phyloP scores from a whole-genome alignment of 37 sponge, comb jelly and placozoan species.

The Oopsacas minuta region DNA sequence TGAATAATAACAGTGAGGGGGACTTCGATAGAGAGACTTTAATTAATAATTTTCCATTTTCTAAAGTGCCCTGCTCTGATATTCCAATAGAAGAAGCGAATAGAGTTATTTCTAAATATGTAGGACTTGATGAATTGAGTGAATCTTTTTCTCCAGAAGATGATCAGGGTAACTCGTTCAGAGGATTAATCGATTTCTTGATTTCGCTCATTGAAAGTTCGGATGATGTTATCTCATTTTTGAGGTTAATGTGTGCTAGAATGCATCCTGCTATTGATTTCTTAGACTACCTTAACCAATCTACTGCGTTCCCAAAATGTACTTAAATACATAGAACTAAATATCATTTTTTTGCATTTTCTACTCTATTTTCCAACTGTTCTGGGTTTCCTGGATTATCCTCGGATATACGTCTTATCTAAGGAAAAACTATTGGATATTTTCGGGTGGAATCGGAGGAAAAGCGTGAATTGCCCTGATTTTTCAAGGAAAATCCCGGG shows the following conservation, averaged over 20 bases:
- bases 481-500: no score
- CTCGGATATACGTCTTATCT: no score
- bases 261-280: neutral
- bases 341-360: neutral
- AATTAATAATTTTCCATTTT: neutral
- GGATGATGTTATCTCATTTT: neutral
- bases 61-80: neutral
- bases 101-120: conserved; percentile 12
- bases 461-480: no score
- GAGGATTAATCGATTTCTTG: neutral
- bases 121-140: neutral
- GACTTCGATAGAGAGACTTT: neutral
- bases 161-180: neutral
- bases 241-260: neutral
- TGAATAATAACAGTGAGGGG: neutral
- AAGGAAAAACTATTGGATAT: no score
- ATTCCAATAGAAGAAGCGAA: neutral
- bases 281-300: neutral
- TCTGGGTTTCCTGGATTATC: no score
- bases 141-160: conserved; percentile 13
- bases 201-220: neutral
- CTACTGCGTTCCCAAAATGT: neutral
- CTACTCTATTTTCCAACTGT: no score
- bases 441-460: no score
- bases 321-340: neutral